Percentiles rank a stretch among this genome's conserved stretches.
These are phyloP conservation scores for Meriones psammophilus DNA, from an alignment of 2,797 vertebrate genomes.

Conservation along the genomic window DNA sequence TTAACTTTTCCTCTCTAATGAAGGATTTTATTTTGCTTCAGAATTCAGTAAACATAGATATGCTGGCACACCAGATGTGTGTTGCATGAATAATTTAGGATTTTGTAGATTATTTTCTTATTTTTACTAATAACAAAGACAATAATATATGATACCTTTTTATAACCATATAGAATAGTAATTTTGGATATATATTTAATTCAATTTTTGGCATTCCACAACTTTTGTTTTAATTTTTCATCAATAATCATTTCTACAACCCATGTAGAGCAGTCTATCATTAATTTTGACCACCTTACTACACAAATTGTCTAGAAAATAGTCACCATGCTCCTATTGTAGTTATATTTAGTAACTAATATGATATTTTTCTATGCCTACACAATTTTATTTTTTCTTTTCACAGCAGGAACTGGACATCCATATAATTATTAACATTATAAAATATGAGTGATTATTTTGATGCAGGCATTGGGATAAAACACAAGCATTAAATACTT, in stretches of 20 bases:
- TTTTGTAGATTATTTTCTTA: neutral
- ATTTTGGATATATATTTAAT: neutral
- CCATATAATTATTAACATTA: neutral
- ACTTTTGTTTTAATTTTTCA: neutral
- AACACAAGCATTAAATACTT: neutral
- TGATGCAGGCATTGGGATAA: neutral
- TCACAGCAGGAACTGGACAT: accelerated
- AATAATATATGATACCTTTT: neutral
- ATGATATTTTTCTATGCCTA: neutral
- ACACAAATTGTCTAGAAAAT: neutral
- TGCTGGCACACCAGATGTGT: neutral
- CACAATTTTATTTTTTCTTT: neutral
- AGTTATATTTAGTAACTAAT: neutral
- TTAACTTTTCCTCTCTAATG: neutral
- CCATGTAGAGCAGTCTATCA: neutral
- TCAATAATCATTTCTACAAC: neutral
- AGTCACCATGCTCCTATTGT: accelerated
- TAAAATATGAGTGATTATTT: neutral
- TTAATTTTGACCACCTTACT: neutral
- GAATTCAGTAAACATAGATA: neutral
- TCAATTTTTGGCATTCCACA: neutral
- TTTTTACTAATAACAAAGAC: neutral
- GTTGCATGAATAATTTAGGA: neutral
- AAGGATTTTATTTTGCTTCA: neutral
- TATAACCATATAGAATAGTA: neutral